Evolutionary conservation across 2,888 invertebrate genomes (phyloP).

Genomic region (Strigamia crassipes): DNA sequence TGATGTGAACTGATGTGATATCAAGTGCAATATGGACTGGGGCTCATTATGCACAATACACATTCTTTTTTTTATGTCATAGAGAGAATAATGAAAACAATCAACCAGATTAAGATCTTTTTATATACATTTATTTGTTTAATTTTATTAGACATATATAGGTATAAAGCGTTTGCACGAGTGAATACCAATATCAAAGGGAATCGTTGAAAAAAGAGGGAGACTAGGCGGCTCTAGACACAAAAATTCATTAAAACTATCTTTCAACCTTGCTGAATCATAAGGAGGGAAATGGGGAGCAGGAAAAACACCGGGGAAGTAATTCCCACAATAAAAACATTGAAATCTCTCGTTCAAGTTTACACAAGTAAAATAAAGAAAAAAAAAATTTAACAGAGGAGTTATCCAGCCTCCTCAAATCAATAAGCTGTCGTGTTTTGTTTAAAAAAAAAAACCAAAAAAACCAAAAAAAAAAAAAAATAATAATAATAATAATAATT

Average conservation of each 20-base stretch:
- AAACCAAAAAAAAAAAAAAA: neutral
- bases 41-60: constrained; percentile 44
- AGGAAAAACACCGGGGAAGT: neutral
- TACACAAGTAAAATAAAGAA: neutral
- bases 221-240: constrained; percentile 46
- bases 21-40: constrained; percentile 25
- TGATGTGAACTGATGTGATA: constrained; percentile 3
- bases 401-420: constrained; percentile 42
- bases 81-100: constrained; percentile 45
- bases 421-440: neutral
- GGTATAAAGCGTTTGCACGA: constrained; percentile 53
- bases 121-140: constrained; percentile 53
- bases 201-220: constrained; percentile 48
- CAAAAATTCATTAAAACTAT: constrained; percentile 41
- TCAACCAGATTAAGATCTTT: constrained; percentile 48
- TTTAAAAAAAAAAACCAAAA: neutral
- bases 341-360: constrained; percentile 27
- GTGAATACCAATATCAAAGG: constrained; percentile 53
- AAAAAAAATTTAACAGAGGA: neutral
- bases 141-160: constrained; percentile 53
- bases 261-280: constrained; percentile 29
- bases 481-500: too few relatives aligned
- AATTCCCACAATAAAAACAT: constrained; percentile 12
- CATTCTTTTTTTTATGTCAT: constrained; percentile 28
- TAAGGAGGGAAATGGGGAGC: neutral